These are phyloP conservation scores for Macrobrachium rosenbergii DNA, from an alignment of 1,140 invertebrate genomes.

Conservation along the genomic window DNA sequence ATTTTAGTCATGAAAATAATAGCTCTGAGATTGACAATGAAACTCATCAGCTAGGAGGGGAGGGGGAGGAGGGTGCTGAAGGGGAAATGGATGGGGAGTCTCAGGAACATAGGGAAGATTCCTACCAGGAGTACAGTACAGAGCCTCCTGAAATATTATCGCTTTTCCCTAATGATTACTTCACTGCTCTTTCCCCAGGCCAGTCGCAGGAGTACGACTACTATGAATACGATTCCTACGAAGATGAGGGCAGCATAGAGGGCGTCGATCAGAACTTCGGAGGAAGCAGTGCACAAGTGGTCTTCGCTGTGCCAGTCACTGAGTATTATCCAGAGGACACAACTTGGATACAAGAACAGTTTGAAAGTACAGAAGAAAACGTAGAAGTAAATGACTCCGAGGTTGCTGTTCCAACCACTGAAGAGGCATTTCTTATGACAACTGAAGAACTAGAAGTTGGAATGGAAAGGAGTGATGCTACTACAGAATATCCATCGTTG, in stretches of 20 bases:
- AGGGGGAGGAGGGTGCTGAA: constrained; percentile 8
- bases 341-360: not conserved
- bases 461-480: no score
- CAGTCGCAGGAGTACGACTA: constrained; percentile 45
- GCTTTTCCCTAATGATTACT: constrained; percentile 41
- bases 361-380: not conserved
- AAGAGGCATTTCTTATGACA: not conserved
- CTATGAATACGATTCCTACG: constrained; percentile 48
- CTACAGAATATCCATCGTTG: not conserved
- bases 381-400: not conserved
- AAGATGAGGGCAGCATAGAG: constrained; percentile 20
- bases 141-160: constrained; percentile 25
- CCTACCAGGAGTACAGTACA: constrained; percentile 18
- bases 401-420: constrained; percentile 9
- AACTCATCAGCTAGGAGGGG: not conserved
- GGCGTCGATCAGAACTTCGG: constrained; percentile 39
- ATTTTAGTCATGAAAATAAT: constrained; percentile 21
- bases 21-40: not conserved
- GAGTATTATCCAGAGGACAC: constrained; percentile 34
- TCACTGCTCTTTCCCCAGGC: constrained; percentile 59
- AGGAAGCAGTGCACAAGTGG: constrained; percentile 40
- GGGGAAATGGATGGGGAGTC: constrained; percentile 10
- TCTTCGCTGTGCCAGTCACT: constrained; percentile 46
- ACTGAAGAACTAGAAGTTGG: not conserved
- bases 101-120: not conserved